Evolutionary conservation across 2,888 invertebrate species (phyloP).

Genomic region (Gandaritis pyraliata): DNA sequence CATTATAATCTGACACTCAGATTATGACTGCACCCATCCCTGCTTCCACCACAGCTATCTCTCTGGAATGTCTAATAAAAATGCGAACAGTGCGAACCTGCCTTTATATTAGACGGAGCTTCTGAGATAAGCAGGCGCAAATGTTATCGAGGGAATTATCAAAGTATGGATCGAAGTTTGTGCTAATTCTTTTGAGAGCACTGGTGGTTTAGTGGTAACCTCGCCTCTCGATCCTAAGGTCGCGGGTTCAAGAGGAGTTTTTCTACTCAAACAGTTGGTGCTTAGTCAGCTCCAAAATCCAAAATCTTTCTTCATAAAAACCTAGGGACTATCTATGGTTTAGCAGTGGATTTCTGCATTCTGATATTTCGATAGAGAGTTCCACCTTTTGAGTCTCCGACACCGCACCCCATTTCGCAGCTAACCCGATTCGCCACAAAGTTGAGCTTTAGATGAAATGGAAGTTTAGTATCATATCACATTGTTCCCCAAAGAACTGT

Average conservation of each 20-base stretch:
- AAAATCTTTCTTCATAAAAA: no score
- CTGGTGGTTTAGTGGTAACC: no score
- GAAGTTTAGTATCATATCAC: constrained; percentile 10
- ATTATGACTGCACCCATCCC: neutral
- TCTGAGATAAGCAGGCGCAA: constrained; percentile 26
- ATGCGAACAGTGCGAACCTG: constrained; percentile 29
- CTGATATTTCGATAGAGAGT: neutral
- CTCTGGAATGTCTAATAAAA: constrained; percentile 36
- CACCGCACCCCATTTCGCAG: neutral
- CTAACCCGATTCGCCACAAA: neutral
- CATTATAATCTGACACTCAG: no score
- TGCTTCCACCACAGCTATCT: constrained; percentile 26
- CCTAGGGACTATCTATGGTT: no score
- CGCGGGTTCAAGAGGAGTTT: no score
- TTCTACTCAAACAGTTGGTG: no score
- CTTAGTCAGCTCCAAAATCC: no score
- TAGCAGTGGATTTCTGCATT: no score
- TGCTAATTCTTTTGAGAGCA: constrained; percentile 5
- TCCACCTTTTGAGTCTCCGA: neutral
- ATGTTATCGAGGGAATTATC: constrained; percentile 25
- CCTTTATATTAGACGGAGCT: constrained; percentile 19
- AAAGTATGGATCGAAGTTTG: constrained; percentile 11
- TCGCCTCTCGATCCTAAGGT: no score
- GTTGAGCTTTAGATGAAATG: constrained; percentile 8
- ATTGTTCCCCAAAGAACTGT: constrained; percentile 8